Percentiles rank a stretch among this genome's conserved stretches.
Evolutionary conservation across 2,113 vertebrate species (phyloP).

Genomic region (Sphaerodactylus townsendi): DNA sequence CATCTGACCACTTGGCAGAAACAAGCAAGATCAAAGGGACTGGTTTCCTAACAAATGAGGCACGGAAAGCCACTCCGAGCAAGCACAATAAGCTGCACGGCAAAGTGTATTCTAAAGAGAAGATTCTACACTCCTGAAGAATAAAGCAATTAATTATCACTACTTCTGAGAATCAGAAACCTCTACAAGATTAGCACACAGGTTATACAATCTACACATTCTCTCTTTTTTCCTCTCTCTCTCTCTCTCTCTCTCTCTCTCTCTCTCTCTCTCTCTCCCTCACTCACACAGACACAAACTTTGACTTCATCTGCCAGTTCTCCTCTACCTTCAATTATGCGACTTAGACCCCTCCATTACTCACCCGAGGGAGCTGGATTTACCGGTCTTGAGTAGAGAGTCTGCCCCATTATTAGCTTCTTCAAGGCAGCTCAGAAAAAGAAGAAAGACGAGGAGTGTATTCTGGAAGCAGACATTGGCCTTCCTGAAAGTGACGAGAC

Average conservation of each 20-base stretch:
- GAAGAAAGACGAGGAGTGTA: constrained; percentile 21
- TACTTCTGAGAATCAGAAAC: background rate
- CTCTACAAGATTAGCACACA: background rate
- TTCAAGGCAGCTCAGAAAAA: constrained; percentile 61
- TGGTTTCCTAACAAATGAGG: background rate
- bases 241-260: too few relatives aligned
- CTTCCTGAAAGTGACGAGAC: constrained; percentile 47
- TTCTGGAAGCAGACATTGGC: constrained; percentile 5
- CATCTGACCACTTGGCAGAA: background rate
- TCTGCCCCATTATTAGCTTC: constrained; percentile 76
- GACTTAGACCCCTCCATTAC: constrained; percentile 60
- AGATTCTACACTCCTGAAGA: background rate
- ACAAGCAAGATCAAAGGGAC: background rate
- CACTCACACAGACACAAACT: background rate
- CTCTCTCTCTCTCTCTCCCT: too few relatives aligned
- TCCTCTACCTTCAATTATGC: constrained; percentile 31
- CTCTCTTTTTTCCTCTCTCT: background rate
- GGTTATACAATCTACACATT: constrained; percentile 55
- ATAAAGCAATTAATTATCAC: background rate
- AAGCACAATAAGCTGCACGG: background rate
- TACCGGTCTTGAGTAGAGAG: constrained; percentile 78
- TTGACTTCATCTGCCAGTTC: constrained; percentile 50
- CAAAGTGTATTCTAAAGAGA: background rate
- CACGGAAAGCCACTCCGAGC: background rate
- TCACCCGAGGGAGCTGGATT: constrained; percentile 77